Conservation (phyloP, 1,140 invertebrate genomes). For the Mylabris phalerata region DNA sequence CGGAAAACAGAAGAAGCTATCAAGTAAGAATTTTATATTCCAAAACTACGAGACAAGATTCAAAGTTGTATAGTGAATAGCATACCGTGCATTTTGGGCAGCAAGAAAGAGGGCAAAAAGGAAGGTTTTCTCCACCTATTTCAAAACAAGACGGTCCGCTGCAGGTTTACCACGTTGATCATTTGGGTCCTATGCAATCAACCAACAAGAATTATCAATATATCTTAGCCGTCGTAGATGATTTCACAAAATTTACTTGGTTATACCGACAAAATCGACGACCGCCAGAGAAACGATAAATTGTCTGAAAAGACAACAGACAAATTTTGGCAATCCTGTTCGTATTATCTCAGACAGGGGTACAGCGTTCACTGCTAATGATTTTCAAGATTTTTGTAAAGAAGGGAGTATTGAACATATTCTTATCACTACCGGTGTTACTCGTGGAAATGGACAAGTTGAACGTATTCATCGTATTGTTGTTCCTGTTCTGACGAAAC, state of each 20-base stretch:
- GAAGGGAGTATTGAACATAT: constrained; percentile 29
- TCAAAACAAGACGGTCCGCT: constrained; percentile 27
- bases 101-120: constrained; percentile 40
- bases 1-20: no score
- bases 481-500: constrained; percentile 31
- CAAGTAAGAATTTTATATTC: no score
- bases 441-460: constrained; percentile 34
- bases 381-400: constrained; percentile 29
- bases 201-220: constrained; percentile 41
- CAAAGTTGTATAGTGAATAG: constrained; percentile 28
- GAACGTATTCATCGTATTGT: constrained; percentile 34
- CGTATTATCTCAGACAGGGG: constrained; percentile 19
- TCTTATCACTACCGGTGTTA: constrained; percentile 32
- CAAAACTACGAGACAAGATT: no score
- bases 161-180: constrained; percentile 35
- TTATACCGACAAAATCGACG: constrained; percentile 37
- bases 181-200: constrained; percentile 39
- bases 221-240: constrained; percentile 39
- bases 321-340: neutral
- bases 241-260: constrained; percentile 42
- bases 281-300: constrained; percentile 31
- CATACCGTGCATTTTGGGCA: constrained; percentile 38
- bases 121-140: constrained; percentile 33
- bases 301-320: constrained; percentile 29
- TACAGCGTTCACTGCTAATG: constrained; percentile 38